Conservation (phyloP, 2,888 invertebrate species). For the Yponomeuta malinellus region DNA sequence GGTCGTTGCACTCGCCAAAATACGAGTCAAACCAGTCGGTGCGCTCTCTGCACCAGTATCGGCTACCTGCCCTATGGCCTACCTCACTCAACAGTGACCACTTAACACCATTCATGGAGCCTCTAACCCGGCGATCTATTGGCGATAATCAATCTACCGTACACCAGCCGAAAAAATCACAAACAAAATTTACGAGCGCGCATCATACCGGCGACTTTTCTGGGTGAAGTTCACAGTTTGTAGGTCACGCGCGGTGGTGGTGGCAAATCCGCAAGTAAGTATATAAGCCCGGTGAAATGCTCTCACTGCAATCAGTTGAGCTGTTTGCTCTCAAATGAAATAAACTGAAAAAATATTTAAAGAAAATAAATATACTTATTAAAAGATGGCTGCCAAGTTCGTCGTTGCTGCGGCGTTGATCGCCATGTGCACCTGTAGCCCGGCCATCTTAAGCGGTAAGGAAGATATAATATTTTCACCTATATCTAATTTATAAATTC, state of each 20-base stretch:
- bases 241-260: conserved; percentile 46
- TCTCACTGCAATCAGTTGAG: conserved; percentile 65
- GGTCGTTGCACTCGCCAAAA: conserved; percentile 20
- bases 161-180: background rate
- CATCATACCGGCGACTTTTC: conserved; percentile 37
- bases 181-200: conserved; percentile 42
- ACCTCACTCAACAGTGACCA: background rate
- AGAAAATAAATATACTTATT: conserved; percentile 13
- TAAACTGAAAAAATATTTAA: conserved; percentile 21
- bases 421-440: conserved; percentile 52
- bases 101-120: background rate
- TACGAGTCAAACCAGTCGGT: conserved; percentile 14
- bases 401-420: conserved; percentile 50
- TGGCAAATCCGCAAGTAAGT: conserved; percentile 41
- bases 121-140: background rate
- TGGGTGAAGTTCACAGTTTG: conserved; percentile 63
- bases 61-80: background rate
- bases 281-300: conserved; percentile 71
- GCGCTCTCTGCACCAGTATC: background rate
- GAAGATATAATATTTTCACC: background rate
- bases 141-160: background rate
- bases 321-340: conserved; percentile 40
- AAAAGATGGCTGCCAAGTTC: conserved; percentile 57
- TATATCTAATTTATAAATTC: too few species aligned
- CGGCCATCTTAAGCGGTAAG: conserved; percentile 58